Evolutionary conservation across 2,113 vertebrate species (phyloP), one percentile per base, ranked within the genome.

Genomic region (Isichthys henryi): DNA sequence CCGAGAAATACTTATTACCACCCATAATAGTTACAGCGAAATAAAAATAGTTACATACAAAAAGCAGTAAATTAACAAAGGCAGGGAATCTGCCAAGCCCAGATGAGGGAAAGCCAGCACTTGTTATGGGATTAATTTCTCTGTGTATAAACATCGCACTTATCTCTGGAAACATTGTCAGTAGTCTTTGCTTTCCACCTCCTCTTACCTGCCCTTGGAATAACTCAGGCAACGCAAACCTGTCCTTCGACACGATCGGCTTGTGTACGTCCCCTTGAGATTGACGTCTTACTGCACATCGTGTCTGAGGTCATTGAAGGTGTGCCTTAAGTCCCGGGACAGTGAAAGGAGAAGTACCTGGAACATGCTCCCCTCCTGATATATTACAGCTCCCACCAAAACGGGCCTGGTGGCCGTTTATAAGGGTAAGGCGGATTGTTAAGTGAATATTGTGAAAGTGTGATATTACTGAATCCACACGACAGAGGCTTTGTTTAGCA

Each of bases 161-260:
- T 80, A 88, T 88, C 70, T 88, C 19, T 35, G 62, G 62, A 80
- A 80, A 88, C 66, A 88, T 50, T 70, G 23, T 77, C 48, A 50
- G n/a, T 46, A 35, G 88, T 19, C 49, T 31, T 31, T 31, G 70
- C 7, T 21, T 3, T 19, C 17, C 66, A 45, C 35, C 31, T 82
- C 48, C 48, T 80, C 46, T 82, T 88, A 88, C 88, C 70, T 80
- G 88, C 66, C 27, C 35, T 13, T 27, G 50, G 62, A 74, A 53
- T 80, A 48, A 35, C 62, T 19, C 46, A n/a, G 35, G 50, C 48
- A 89, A 56, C 52, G 45, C 48, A 19, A 62, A 45, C 27, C 88
- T 43, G 48, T 39, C 17, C 45, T 8, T 74, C 31, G 10, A 35
- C 13, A 56, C 5, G 0, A 10, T 87, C 48, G 35, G 5, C 50